These are phyloP conservation scores for Drosophila quasianomalipes DNA, from an alignment of 2,888 invertebrate species.

Conservation along the genomic window DNA sequence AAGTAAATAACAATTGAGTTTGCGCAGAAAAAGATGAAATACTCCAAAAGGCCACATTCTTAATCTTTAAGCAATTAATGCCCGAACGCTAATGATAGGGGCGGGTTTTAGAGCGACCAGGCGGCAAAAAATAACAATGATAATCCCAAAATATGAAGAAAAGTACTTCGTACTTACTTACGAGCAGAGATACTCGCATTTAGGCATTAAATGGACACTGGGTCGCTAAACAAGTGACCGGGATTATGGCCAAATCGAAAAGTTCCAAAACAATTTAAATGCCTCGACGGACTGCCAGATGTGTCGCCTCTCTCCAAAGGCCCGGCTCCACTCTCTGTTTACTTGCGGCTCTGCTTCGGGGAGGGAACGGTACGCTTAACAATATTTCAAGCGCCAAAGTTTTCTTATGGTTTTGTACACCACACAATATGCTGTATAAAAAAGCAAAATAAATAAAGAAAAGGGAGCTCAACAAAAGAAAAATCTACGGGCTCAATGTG, in stretches of 20 bases:
- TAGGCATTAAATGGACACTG: conserved; percentile 36
- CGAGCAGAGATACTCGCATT: conserved; percentile 24
- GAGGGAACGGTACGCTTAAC: conserved; percentile 54
- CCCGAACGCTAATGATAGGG: conserved; percentile 67
- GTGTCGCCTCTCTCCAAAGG: conserved; percentile 42
- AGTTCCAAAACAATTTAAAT: conserved; percentile 61
- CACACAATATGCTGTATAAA: conserved; percentile 47
- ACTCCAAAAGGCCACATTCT: conserved; percentile 62
- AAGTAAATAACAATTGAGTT: conserved; percentile 70
- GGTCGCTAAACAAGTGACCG: conserved; percentile 53
- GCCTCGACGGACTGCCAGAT: conserved; percentile 62
- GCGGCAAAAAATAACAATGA: conserved; percentile 55
- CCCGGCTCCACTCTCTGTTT: conserved; percentile 19
- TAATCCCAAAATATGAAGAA: conserved; percentile 58
- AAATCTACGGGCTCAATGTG: conserved; percentile 61
- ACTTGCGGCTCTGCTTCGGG: conserved; percentile 35
- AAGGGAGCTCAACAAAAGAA: conserved; percentile 45
- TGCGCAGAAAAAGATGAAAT: conserved; percentile 23
- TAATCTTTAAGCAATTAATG: conserved; percentile 75
- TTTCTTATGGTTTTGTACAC: conserved; percentile 54
- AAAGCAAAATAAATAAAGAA: conserved; percentile 22
- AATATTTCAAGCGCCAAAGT: conserved; percentile 76
- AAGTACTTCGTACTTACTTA: conserved; percentile 39
- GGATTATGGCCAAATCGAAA: conserved; percentile 66
- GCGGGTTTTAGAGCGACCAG: conserved; percentile 34